phyloP scores from a whole-genome alignment of 1,140 invertebrate genomes.

The Brachionus rotundiformis region DNA sequence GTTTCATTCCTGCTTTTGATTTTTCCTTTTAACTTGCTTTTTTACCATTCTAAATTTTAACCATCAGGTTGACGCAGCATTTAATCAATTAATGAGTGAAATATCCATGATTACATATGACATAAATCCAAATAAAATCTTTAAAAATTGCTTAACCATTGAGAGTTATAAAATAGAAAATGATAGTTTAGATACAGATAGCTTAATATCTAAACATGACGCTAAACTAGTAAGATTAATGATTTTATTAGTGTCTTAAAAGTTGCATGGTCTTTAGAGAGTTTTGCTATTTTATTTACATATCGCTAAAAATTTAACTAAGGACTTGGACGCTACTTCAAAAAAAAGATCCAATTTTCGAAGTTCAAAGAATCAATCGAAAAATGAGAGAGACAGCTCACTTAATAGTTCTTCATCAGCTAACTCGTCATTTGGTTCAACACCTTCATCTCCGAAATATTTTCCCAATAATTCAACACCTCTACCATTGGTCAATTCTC shows the following conservation, averaged over 20 bases:
- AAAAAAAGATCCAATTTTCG: conserved; percentile 39
- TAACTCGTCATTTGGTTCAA: conserved; percentile 25
- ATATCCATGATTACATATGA: conserved; percentile 42
- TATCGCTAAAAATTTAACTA: neutral
- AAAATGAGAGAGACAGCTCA: conserved; percentile 30
- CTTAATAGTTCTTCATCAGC: conserved; percentile 14
- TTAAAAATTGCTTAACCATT: conserved; percentile 41
- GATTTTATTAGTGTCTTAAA: neutral
- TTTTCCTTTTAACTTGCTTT: neutral
- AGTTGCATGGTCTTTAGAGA: neutral
- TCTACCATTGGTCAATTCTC: neutral
- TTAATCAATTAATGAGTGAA: conserved; percentile 48
- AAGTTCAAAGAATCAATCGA: neutral
- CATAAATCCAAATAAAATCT: conserved; percentile 18
- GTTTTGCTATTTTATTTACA: neutral
- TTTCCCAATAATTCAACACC: neutral
- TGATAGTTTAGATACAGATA: conserved; percentile 33
- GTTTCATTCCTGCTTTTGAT: neutral
- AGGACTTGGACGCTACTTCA: conserved; percentile 9
- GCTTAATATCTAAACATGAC: neutral
- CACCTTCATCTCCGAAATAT: conserved; percentile 27
- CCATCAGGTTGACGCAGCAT: conserved; percentile 23
- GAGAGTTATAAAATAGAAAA: conserved; percentile 32
- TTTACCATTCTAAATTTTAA: neutral
- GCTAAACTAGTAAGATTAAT: conserved; percentile 31